These are phyloP conservation scores for Linyphia triangularis DNA, from an alignment of 2,888 invertebrate genomes.

Conservation along the genomic window DNA sequence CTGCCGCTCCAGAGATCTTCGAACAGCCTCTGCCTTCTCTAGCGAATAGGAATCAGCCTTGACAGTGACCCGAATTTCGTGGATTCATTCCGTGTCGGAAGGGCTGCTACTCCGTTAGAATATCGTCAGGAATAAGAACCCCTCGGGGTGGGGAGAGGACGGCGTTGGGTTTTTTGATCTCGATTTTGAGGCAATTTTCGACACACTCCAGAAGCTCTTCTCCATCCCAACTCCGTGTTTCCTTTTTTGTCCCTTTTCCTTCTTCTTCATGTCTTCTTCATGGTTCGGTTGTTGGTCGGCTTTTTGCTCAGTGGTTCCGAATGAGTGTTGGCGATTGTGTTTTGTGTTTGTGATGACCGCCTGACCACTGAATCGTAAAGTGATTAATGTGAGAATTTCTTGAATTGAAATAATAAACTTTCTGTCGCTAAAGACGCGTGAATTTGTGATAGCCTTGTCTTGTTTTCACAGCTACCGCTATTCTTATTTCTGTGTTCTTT, in stretches of 20 bases:
- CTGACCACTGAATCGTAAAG: too few species aligned
- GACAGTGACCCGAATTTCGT: constrained; percentile 62
- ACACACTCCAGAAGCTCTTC: constrained; percentile 54
- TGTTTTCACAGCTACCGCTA: too few species aligned
- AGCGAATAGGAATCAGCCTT: constrained; percentile 56
- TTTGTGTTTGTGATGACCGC: too few species aligned
- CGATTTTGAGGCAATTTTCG: constrained; percentile 57
- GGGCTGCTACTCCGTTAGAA: background rate
- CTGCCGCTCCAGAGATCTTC: background rate
- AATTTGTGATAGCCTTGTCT: too few species aligned
- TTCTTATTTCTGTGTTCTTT: too few species aligned
- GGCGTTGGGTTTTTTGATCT: constrained; percentile 51
- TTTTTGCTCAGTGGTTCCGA: background rate
- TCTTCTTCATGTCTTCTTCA: constrained; percentile 30
- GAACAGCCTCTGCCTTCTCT: background rate
- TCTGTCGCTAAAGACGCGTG: too few species aligned
- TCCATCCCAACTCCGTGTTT: background rate
- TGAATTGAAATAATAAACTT: too few species aligned
- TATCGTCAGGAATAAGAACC: background rate
- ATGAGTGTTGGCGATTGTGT: too few species aligned
- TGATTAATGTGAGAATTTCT: too few species aligned
- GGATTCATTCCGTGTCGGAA: constrained; percentile 55
- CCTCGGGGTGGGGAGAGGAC: constrained; percentile 4
- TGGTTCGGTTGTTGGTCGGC: background rate
- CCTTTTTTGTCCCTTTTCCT: background rate